A percentile compares a stretch with the other conserved stretches of the same genome.
These are phyloP conservation scores for Apis cerana DNA, from an alignment of 1,140 invertebrate genomes.

Conservation along the genomic window DNA sequence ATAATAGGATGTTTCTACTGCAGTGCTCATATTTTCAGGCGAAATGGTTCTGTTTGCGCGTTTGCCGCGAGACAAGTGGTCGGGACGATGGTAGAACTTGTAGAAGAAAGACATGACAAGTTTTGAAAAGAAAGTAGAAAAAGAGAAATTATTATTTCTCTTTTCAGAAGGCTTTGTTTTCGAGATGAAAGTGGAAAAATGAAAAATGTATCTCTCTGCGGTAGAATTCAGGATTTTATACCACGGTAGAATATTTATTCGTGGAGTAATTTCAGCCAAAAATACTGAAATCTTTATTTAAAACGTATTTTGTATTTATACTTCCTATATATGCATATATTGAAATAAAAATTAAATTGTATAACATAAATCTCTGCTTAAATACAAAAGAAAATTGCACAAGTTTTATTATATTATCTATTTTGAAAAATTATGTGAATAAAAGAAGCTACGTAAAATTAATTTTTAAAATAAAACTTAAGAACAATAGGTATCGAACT, in stretches of 20 bases:
- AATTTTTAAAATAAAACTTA: too few relatives aligned
- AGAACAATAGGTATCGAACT: too few relatives aligned
- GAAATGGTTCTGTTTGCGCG: not conserved
- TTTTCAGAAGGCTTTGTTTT: not conserved
- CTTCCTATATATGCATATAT: too few relatives aligned
- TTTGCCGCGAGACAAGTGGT: not conserved
- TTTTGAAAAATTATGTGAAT: too few relatives aligned
- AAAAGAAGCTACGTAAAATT: too few relatives aligned
- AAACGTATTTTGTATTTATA: too few relatives aligned
- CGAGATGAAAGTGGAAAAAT: not conserved
- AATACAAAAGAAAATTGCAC: too few relatives aligned
- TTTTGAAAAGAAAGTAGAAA: not conserved
- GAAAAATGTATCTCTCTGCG: not conserved
- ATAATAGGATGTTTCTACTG: constrained; percentile 1
- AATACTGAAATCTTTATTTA: too few relatives aligned
- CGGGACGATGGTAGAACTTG: not conserved
- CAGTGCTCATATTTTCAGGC: not conserved
- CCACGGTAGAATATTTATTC: not conserved
- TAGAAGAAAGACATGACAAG: not conserved
- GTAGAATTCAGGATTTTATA: not conserved
- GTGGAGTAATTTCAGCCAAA: not conserved
- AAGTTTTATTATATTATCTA: too few relatives aligned
- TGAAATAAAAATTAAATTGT: too few relatives aligned
- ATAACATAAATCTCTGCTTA: too few relatives aligned
- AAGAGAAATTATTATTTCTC: not conserved